Evolutionary conservation across 2,113 vertebrate species (phyloP).

Genomic region (Alligator sinensis): DNA sequence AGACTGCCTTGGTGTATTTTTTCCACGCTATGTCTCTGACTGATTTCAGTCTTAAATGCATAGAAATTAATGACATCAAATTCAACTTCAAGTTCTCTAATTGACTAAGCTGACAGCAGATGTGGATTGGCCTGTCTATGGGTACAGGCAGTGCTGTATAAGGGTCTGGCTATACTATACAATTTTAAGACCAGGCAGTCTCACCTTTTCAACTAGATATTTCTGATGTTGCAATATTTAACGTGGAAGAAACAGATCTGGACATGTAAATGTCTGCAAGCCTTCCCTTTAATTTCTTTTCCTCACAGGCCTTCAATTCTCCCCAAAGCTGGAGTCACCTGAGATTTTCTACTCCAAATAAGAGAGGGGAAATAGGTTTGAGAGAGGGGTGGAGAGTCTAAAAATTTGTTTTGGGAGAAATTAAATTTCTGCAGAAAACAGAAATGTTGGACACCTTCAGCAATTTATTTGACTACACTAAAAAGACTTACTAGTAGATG

Average conservation of each 20-base stretch:
- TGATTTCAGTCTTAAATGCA: neutral
- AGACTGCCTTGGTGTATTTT: too few species aligned
- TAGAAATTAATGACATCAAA: neutral
- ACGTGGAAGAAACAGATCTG: neutral
- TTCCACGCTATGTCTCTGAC: rapidly evolving
- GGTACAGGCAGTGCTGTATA: neutral
- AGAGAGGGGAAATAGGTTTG: neutral
- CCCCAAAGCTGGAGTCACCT: rapidly evolving
- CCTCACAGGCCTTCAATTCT: neutral
- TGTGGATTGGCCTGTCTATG: neutral
- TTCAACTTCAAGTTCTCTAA: neutral
- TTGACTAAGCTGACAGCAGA: neutral
- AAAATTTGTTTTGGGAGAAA: neutral
- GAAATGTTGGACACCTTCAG: neutral
- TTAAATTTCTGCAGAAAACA: neutral
- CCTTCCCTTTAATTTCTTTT: neutral
- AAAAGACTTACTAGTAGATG: neutral
- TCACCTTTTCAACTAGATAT: neutral
- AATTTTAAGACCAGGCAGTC: neutral
- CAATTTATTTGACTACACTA: neutral
- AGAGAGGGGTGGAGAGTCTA: neutral
- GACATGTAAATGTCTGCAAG: neutral
- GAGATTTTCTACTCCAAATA: neutral
- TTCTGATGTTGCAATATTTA: neutral
- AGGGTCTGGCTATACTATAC: neutral